Conservation (phyloP, 2,888 invertebrate genomes). For the Rhimphoctona megacephalus region DNA sequence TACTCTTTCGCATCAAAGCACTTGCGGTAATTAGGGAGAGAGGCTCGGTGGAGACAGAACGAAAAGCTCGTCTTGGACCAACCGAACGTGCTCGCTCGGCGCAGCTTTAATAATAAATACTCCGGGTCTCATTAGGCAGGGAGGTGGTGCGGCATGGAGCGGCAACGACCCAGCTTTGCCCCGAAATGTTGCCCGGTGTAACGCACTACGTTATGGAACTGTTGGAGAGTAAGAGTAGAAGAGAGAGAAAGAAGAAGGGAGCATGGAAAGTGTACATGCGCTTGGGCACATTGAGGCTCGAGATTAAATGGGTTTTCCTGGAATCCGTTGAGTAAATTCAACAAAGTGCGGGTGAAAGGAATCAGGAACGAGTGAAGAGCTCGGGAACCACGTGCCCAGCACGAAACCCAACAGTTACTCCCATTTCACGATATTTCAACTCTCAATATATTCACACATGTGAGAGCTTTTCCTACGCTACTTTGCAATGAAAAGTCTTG, state of each 20-base stretch:
- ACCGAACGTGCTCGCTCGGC: constrained; percentile 32
- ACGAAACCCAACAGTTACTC: constrained; percentile 52
- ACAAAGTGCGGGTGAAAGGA: constrained; percentile 71
- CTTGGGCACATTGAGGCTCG: constrained; percentile 75
- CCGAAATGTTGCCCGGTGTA: constrained; percentile 23
- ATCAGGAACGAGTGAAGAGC: constrained; percentile 41
- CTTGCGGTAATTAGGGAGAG: constrained; percentile 77
- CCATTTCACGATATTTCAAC: constrained; percentile 64
- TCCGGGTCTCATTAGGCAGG: constrained; percentile 76
- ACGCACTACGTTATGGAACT: constrained; percentile 32
- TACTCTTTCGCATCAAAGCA: constrained; percentile 73
- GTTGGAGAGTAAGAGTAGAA: constrained; percentile 28
- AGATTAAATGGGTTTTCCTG: constrained; percentile 79
- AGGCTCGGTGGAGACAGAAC: constrained; percentile 73
- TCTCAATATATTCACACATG: constrained; percentile 39
- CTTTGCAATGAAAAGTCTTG: constrained; percentile 56
- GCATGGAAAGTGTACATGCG: constrained; percentile 66
- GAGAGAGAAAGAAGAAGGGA: background rate
- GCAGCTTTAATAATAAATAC: constrained; percentile 80
- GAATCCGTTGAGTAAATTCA: constrained; percentile 75
- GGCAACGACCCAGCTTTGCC: constrained; percentile 36
- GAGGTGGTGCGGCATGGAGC: constrained; percentile 50
- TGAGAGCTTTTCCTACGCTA: constrained; percentile 53
- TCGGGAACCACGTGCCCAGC: constrained; percentile 4
- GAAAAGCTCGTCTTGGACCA: constrained; percentile 74